These are phyloP conservation scores for Triops cancriformis DNA, from an alignment of 1,140 invertebrate genomes.

Conservation along the genomic window DNA sequence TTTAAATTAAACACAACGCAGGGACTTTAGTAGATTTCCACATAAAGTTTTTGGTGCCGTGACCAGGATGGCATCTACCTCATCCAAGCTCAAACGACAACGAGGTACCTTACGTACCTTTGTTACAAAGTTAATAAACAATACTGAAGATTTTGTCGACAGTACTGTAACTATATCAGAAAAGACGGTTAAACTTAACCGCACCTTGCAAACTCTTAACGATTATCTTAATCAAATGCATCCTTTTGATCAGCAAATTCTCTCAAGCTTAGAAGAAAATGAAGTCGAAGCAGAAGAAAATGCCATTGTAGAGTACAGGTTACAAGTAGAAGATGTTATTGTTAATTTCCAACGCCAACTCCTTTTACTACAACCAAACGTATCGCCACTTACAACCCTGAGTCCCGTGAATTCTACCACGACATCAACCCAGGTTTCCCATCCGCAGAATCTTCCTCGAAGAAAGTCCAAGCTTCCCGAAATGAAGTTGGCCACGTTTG, in stretches of 20 bases:
- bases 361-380: not conserved
- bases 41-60: too few species aligned
- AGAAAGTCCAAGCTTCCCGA: too few species aligned
- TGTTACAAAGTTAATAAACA: not conserved
- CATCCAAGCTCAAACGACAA: not conserved
- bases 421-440: not conserved
- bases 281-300: not conserved
- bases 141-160: not conserved
- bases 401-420: not conserved
- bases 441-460: not conserved
- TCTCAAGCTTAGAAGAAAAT: not conserved
- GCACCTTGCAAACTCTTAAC: not conserved
- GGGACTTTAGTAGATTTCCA: too few species aligned
- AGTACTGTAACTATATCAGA: not conserved
- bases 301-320: not conserved
- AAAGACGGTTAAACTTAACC: not conserved
- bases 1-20: too few species aligned
- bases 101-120: not conserved
- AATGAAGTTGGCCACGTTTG: too few species aligned
- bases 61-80: not conserved
- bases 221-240: not conserved
- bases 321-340: not conserved
- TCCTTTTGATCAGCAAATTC: not conserved
- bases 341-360: not conserved
- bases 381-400: not conserved